phyloP scores from a whole-genome alignment of 2,888 invertebrate genomes.

The Drosophila prolongata region DNA sequence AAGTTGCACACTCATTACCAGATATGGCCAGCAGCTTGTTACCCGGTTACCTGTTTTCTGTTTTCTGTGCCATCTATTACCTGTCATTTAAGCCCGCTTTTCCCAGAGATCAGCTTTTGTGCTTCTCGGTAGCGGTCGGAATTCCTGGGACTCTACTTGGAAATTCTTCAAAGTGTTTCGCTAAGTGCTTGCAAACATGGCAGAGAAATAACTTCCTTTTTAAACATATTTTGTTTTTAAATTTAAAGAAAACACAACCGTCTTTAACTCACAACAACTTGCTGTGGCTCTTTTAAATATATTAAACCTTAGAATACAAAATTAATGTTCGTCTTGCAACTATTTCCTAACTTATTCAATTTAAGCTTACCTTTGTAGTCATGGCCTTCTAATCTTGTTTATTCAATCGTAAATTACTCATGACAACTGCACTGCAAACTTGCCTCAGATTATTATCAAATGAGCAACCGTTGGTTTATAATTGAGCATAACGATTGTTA shows the following conservation, averaged over 20 bases:
- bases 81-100: slow-evolving; percentile 6
- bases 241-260: too few species aligned
- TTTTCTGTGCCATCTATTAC: background rate
- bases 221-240: too few species aligned
- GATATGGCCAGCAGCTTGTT: slow-evolving; percentile 19
- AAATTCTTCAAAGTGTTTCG: too few species aligned
- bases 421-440: background rate
- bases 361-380: too few species aligned
- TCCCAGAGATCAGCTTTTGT: slow-evolving; percentile 13
- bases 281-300: too few species aligned
- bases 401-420: background rate
- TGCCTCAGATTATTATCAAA: background rate
- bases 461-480: background rate
- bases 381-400: too few species aligned
- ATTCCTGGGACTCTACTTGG: slow-evolving; percentile 12
- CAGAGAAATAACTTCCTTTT: too few species aligned
- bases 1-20: slow-evolving; percentile 29
- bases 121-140: background rate
- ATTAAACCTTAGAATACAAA: too few species aligned
- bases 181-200: too few species aligned
- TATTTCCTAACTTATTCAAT: too few species aligned
- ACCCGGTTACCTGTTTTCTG: slow-evolving; percentile 12
- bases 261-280: too few species aligned
- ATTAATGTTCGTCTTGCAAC: too few species aligned
- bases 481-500: background rate